phyloP scores from a whole-genome alignment of 2,113 vertebrate genomes.

The Chaetodon trifascialis region DNA sequence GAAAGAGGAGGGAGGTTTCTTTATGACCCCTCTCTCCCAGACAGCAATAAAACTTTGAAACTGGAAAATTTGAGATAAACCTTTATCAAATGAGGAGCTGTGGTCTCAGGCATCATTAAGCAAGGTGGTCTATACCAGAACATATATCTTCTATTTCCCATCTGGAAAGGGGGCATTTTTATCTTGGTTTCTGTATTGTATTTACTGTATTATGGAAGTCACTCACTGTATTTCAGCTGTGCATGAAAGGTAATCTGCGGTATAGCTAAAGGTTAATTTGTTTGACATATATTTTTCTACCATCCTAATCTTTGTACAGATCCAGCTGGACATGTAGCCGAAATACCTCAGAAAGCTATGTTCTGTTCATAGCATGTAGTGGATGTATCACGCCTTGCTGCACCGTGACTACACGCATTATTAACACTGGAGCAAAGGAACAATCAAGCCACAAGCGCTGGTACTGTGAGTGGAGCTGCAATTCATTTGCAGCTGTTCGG shows the following conservation, averaged over 20 bases:
- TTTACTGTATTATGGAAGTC: neutral
- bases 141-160: neutral
- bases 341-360: neutral
- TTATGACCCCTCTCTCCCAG: neutral
- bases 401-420: neutral
- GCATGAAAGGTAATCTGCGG: neutral
- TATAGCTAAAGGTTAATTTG: neutral
- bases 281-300: no score
- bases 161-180: neutral
- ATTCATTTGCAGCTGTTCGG: no score
- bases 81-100: neutral
- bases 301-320: neutral
- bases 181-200: neutral
- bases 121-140: neutral
- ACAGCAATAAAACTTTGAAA: constrained; percentile 7
- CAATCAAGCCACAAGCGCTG: neutral
- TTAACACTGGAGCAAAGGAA: neutral
- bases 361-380: neutral
- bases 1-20: neutral
- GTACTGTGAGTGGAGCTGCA: neutral
- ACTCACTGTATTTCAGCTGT: neutral
- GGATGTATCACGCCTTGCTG: neutral
- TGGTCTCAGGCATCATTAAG: neutral
- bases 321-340: neutral
- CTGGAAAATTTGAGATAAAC: neutral